Evolutionary conservation across 2,888 invertebrate species (phyloP), one percentile per base, ranked within the genome.

Genomic region (Drosophila mulleri): DNA sequence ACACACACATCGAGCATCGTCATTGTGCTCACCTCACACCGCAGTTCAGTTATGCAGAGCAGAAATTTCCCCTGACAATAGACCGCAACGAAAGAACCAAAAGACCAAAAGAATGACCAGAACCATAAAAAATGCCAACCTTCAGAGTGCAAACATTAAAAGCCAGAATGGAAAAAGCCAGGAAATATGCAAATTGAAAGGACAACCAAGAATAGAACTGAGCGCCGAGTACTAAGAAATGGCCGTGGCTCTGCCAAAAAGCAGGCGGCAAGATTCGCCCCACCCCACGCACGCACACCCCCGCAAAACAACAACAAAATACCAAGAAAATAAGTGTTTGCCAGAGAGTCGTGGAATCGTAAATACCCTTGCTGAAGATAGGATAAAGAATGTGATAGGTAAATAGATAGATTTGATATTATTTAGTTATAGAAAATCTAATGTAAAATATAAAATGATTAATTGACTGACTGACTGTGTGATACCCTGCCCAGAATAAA

Each of bases 21-120:
- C 63, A 61, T 29, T 35, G 57, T 39, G 37, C 26, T 48, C 47
- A 75, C 53, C 58, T 44, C 58, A 62, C 66, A 64, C 53, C 58
- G 50, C 63, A 60, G n/a, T 74, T 75, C 75, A 67, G 63, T 75
- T 74, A 74, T 75, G 66, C 81, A 78, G 32, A 59, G 59, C 79
- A 12, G 68, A 85, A 90, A 85, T 85, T 85, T 85, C 84, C 84
- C 84, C 70, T 73, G 84, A 90, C 90, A 85, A 88, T 90, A 88
- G 63, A 77, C 67, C 82, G 69, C 79, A 79, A 72, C 18, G 44
- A 52, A 57, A 45, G 60, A 29, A 52, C 37, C 48, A 52, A 57
- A 52, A 63, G 32, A 65, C 57, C 80, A 44, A 48, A 47, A 60
- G 57, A 81, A 67, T 71, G 82, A 70, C 75, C 74, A 78, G 78